Evolutionary conservation across 2,888 invertebrate species (phyloP).

Genomic region (Omphaloscelis lunosa): DNA sequence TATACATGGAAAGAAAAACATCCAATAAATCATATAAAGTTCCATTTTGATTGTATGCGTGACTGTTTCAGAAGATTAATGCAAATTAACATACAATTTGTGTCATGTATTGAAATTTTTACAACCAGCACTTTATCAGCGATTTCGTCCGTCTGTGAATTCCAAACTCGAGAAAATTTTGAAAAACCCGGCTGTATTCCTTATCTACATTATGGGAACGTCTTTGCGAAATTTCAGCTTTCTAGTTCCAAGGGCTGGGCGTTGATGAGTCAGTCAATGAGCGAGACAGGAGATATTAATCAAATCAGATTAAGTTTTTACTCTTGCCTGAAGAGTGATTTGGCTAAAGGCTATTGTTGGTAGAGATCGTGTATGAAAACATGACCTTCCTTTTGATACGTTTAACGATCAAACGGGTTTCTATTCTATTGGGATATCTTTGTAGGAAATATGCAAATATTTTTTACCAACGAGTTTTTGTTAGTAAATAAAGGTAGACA

Average conservation of each 20-base stretch:
- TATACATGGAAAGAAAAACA: too few species aligned
- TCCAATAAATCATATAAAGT: too few species aligned
- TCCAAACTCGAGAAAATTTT: too few species aligned
- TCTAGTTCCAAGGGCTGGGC: neutral
- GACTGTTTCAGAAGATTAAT: too few species aligned
- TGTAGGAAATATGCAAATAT: neutral
- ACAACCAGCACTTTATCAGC: neutral
- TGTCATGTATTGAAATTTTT: neutral
- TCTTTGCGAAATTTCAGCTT: neutral
- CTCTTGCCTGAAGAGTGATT: neutral
- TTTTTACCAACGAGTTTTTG: neutral
- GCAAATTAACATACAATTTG: neutral
- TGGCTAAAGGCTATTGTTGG: neutral
- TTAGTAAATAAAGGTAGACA: conserved; percentile 2
- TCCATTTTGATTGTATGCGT: too few species aligned
- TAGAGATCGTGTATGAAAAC: neutral
- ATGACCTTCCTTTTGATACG: neutral
- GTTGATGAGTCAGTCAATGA: neutral
- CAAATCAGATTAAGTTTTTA: neutral
- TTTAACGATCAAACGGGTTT: conserved; percentile 2
- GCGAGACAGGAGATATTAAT: neutral
- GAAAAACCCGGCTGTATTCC: too few species aligned
- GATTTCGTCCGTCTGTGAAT: too few species aligned
- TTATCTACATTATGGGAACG: neutral
- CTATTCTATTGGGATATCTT: neutral